Evolutionary conservation across 2,888 invertebrate genomes (phyloP), one percentile per base, ranked within the genome.

Genomic region (Cephus rjabovi): DNA sequence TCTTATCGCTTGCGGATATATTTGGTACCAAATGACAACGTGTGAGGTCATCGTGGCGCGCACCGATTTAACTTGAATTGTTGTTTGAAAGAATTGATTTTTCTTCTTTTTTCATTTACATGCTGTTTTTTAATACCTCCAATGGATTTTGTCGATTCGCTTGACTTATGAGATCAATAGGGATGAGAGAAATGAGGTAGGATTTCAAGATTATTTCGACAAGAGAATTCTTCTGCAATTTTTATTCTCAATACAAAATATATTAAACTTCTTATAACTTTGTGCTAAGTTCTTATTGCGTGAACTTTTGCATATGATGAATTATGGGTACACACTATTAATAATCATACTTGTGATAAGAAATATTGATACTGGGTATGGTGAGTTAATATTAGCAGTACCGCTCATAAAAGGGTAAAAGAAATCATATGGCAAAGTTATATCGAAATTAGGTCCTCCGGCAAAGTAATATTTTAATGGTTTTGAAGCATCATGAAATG

Each of bases 381-480:
- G 56, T 23, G 56, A 56, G 23, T 23, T 56, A 23, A 9, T 23
- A 56, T 23, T 56, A 9, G 56, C 56, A 23, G 23, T 56, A 23
- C 56, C 80, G 77, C 86, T 89, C 77, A 93, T 90, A 84, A 95
- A 95, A 1, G 96, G 96, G 87, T 95, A 95, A 90, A 96, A 96
- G 89, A 96, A 96, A 89, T 96, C 95, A 83, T 93, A 93, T 1
- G 96, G 96, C 77, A 96, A 92, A 89, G 93, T 93, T 79, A 95
- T 93, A 85, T 95, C 93, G 78, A 95, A 92, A 80, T 94, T 93
- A 31, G 96, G 95, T 79, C 94, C 93, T 78, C 93, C 93, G 12
- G 94, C 95, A 83, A 93, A 92, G 74, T 92, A 90, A 77, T 92
- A 92, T 56, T 91, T 90, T 0, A 93, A 92, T 3, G 93, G 92